Base-by-base conservation (phyloP, 2,113 vertebrate genomes). In the Phalacrocorax brasilianus region DNA sequence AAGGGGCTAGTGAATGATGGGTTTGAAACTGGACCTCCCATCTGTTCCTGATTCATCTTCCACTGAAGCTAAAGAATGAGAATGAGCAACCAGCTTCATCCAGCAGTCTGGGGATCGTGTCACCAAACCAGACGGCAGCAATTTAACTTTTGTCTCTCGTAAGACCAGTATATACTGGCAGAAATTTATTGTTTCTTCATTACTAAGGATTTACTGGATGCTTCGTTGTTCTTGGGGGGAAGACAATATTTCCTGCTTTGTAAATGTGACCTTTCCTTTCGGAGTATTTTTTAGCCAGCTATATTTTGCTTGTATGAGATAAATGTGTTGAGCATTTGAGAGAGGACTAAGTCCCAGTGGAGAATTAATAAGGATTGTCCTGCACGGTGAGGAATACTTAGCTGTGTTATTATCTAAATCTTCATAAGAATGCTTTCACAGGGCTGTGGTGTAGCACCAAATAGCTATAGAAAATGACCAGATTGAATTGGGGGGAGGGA, bases 151-250 rank as follows among this genome's bases (percentile, higher is more conserved):
- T 63, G 28, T 52, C 27, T 92, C 74, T 93, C 5, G 0, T 87
- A 96, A 80, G 77, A 38, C 82, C 61, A 47, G 72, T 62, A 58
- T 78, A 71, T 63, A 55, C 50, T 75, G 52, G 75, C 80, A 89
- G 30, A 93, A 90, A 96, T 95, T 93, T 97, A 97, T 95, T 89
- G 77, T 95, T 97, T 96, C 87, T 95, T 94, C 77, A 92, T 95
- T 96, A 86, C 76, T 83, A 74, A 93, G 73, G 74, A 96, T 96
- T 97, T 96, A 91, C 92, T 93, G 65, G 89, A 58, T 72, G 74
- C 32, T 93, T 73, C 9, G 4, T 85, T 90, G 58, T 91, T 95
- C 70, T 88, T 93, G 47, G 44, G 45, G 71, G 14, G 66, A 79
- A 82, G 21, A 84, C 76, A 89, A 21, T 95, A 95, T 97, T 94